These are phyloP conservation scores for Coryphaenoides rupestris DNA, from an alignment of 2,113 vertebrate genomes.

Conservation along the genomic window DNA sequence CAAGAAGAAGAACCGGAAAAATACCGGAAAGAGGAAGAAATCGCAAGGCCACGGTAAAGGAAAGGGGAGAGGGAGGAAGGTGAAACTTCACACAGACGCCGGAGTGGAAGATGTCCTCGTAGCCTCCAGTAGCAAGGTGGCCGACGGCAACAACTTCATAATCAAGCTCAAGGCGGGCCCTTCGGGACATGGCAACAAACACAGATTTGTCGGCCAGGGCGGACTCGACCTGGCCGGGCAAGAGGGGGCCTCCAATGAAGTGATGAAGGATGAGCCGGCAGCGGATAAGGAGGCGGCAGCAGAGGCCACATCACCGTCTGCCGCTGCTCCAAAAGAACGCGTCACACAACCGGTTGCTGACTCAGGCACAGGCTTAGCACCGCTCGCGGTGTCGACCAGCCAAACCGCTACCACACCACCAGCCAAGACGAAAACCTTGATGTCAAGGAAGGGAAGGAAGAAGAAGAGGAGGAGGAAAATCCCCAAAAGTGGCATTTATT, in stretches of 20 bases:
- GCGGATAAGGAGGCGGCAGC: conserved; percentile 24
- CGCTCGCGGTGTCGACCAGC: conserved; percentile 2
- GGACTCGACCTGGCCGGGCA: conserved; percentile 47
- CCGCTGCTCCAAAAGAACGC: conserved; percentile 20
- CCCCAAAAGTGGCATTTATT: conserved; percentile 14
- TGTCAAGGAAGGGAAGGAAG: conserved; percentile 30
- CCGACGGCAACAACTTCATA: conserved; percentile 45
- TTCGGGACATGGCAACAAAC: conserved; percentile 25
- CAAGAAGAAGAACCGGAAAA: conserved; percentile 63
- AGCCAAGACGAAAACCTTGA: conserved; percentile 20
- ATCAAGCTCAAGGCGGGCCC: conserved; percentile 23
- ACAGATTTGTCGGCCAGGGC: conserved; percentile 34
- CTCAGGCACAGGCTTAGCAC: conserved; percentile 3
- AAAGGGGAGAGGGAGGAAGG: conserved; percentile 67
- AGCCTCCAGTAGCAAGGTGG: conserved; percentile 38
- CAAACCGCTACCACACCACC: neutral
- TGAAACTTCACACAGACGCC: conserved; percentile 60
- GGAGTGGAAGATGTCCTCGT: conserved; percentile 6
- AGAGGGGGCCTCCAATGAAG: conserved; percentile 61
- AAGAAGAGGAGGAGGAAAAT: conserved; percentile 32
- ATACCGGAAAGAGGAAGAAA: conserved; percentile 44
- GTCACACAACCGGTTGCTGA: neutral
- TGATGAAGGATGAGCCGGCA: conserved; percentile 68
- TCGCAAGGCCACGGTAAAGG: conserved; percentile 73
- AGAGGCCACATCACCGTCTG: conserved; percentile 4